These are phyloP conservation scores for Caranx ignobilis DNA, from an alignment of 2,113 vertebrate genomes.

Conservation along the genomic window DNA sequence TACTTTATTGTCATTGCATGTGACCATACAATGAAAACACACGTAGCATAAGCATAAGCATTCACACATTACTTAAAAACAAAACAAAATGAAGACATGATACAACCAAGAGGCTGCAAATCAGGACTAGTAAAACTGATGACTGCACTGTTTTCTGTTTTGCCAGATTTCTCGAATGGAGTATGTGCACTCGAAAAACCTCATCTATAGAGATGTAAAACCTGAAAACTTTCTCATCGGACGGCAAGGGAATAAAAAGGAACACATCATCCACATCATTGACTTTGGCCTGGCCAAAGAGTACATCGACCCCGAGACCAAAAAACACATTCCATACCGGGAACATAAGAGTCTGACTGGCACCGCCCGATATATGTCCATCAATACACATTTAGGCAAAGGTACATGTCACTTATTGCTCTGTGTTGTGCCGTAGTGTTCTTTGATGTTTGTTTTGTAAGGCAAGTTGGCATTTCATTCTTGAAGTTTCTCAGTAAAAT, in stretches of 20 bases:
- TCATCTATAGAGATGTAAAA: conserved; percentile 99
- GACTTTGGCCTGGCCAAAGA: conserved; percentile 99
- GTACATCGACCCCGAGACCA: conserved; percentile 98
- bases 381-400: conserved; percentile 99
- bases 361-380: conserved; percentile 98
- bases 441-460: background rate
- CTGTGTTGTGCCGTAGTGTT: background rate
- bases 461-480: background rate
- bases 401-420: conserved; percentile 82
- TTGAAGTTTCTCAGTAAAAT: conserved; percentile 27
- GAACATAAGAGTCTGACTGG: conserved; percentile 99
- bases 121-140: background rate
- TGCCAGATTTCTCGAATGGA: conserved; percentile 97
- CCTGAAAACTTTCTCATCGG: conserved; percentile 99
- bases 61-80: no score
- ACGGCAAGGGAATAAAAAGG: conserved; percentile 97
- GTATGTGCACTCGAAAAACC: conserved; percentile 98
- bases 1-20: no score
- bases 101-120: no score
- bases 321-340: conserved; percentile 99
- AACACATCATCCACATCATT: conserved; percentile 98
- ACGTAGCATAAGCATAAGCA: no score
- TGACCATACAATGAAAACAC: no score
- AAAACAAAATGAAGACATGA: no score
- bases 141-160: conserved; percentile 5